These are phyloP conservation scores for Pachyseris speciosa DNA, from an alignment of 64 coral and sea anemone genomes.

Conservation along the genomic window DNA sequence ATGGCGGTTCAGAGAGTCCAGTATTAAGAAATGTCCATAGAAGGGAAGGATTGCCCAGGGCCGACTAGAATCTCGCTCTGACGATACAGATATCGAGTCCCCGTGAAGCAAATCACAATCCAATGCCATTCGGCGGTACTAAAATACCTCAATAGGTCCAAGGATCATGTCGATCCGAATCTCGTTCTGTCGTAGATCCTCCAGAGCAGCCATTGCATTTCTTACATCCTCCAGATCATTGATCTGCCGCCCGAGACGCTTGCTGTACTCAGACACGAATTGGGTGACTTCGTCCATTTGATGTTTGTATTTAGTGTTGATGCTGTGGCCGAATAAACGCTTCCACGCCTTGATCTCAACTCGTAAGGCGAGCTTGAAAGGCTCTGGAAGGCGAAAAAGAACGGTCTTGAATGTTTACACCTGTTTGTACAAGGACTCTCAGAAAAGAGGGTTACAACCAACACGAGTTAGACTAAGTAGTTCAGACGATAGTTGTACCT, in stretches of 20 bases:
- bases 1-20: too few relatives aligned
- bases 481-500: too few relatives aligned
- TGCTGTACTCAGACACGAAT: slow-evolving; percentile 83
- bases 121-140: too few relatives aligned
- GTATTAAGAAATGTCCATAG: too few relatives aligned
- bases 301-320: slow-evolving; percentile 83
- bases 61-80: too few relatives aligned
- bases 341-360: slow-evolving; percentile 92
- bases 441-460: too few relatives aligned
- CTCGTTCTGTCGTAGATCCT: slow-evolving; percentile 90
- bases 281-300: slow-evolving; percentile 93
- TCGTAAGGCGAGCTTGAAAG: slow-evolving; percentile 81
- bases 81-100: too few relatives aligned
- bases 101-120: too few relatives aligned
- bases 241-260: slow-evolving; percentile 80
- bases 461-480: too few relatives aligned
- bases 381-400: slow-evolving; percentile 27
- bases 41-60: too few relatives aligned
- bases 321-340: slow-evolving; percentile 88
- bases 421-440: too few relatives aligned
- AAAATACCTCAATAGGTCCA: slow-evolving; percentile 82
- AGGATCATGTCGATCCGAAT: slow-evolving; percentile 94
- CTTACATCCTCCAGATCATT: slow-evolving; percentile 92
- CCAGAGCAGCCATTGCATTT: slow-evolving; percentile 89
- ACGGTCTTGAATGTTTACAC: too few relatives aligned